phyloP scores from a whole-genome alignment of 2,797 vertebrate species.

The Ctenopoma kingsleyae region DNA sequence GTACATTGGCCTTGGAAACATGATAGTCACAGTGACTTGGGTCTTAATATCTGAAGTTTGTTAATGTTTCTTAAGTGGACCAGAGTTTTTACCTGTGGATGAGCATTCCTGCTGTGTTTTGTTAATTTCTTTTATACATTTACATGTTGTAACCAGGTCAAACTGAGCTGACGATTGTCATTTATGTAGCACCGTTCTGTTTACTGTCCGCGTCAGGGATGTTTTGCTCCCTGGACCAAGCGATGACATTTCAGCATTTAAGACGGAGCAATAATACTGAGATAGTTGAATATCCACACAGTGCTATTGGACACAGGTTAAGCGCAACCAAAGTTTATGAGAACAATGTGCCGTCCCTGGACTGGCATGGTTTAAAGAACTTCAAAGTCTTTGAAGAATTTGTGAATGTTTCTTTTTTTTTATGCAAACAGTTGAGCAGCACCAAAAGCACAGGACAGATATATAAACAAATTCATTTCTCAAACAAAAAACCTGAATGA shows the following conservation, averaged over 20 bases:
- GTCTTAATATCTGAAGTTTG: slow-evolving; percentile 47
- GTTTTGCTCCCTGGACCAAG: slow-evolving; percentile 63
- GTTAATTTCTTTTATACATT: slow-evolving; percentile 41
- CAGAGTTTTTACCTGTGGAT: slow-evolving; percentile 79
- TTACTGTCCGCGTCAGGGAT: slow-evolving; percentile 32
- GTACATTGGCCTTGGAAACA: slow-evolving; percentile 33
- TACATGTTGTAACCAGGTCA: slow-evolving; percentile 39
- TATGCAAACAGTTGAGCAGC: slow-evolving; percentile 67
- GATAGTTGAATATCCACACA: slow-evolving; percentile 58
- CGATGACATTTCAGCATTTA: slow-evolving; percentile 44
- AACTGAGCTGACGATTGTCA: slow-evolving; percentile 35
- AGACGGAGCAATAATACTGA: slow-evolving; percentile 44
- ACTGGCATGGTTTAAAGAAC: slow-evolving; percentile 74
- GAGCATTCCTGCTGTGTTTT: slow-evolving; percentile 79
- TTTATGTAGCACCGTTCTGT: slow-evolving; percentile 25
- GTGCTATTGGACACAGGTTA: slow-evolving; percentile 77
- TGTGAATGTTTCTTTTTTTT: slow-evolving; percentile 64
- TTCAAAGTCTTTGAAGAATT: slow-evolving; percentile 72
- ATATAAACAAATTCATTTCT: slow-evolving; percentile 67
- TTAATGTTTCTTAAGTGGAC: slow-evolving; percentile 53
- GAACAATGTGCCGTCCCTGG: slow-evolving; percentile 73
- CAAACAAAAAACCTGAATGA: slow-evolving; percentile 22
- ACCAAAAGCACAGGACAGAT: slow-evolving; percentile 62
- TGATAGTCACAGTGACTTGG: slow-evolving; percentile 23
- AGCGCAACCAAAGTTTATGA: slow-evolving; percentile 73